Evolutionary conservation across 2,797 vertebrate species (phyloP).

Genomic region (Uromys caudimaculatus): DNA sequence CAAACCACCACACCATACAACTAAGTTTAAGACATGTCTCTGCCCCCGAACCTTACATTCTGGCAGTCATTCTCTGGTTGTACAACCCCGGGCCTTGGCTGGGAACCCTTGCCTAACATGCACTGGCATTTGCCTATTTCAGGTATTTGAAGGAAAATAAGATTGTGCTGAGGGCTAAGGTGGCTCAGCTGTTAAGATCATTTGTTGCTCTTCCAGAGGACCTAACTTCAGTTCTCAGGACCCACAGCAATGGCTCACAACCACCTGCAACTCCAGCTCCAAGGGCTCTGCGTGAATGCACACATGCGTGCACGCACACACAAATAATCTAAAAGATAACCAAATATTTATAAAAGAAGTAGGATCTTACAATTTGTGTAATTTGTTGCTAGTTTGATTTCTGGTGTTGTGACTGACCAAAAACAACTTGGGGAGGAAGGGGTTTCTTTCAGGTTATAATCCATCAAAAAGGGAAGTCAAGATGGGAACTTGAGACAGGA

Average conservation of each 20-base stretch:
- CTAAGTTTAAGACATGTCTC: not conserved
- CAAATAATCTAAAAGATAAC: not conserved
- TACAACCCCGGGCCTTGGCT: not conserved
- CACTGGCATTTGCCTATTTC: not conserved
- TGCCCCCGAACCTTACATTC: not conserved
- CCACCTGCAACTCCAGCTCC: not conserved
- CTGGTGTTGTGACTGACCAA: not conserved
- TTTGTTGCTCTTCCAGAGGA: not conserved
- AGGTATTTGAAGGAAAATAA: not conserved
- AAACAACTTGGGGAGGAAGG: not conserved
- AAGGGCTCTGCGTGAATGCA: not conserved
- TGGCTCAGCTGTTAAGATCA: not conserved
- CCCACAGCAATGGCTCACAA: not conserved
- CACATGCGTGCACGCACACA: not conserved
- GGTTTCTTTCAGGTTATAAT: not conserved
- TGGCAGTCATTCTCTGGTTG: not conserved
- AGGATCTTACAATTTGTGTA: not conserved
- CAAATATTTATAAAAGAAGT: not conserved
- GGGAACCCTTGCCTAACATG: no score
- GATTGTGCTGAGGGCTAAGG: not conserved
- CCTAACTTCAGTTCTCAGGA: not conserved
- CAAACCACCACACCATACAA: not conserved
- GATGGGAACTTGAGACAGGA: not conserved
- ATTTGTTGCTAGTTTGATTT: not conserved
- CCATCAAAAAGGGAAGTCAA: not conserved